These are phyloP conservation scores for Dendrocopos noguchii DNA, from an alignment of 2,113 vertebrate species.

Conservation along the genomic window DNA sequence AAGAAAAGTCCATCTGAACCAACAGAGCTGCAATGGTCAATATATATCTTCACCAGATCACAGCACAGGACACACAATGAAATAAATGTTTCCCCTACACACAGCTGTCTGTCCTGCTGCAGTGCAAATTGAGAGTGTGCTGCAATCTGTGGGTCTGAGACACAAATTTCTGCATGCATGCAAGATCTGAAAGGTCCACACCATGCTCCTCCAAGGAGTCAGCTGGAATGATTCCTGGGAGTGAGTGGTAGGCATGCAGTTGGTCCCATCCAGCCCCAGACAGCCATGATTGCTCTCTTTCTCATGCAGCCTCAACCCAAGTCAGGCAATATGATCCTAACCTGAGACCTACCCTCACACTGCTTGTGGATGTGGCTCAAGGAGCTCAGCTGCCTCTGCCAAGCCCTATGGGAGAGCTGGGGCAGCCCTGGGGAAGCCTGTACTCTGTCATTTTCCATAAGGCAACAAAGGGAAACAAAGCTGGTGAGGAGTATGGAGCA, in stretches of 20 bases:
- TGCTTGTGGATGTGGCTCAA: background rate
- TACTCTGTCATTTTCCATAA: background rate
- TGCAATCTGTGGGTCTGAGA: background rate
- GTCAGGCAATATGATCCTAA: rapidly evolving
- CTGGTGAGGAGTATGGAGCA: no score
- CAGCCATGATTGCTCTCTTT: background rate
- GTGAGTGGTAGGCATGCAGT: rapidly evolving
- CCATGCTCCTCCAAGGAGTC: rapidly evolving
- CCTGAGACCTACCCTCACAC: rapidly evolving
- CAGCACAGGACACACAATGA: background rate
- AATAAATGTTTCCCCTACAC: background rate
- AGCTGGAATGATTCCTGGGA: background rate
- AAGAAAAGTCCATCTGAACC: background rate
- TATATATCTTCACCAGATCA: background rate
- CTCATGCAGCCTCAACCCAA: background rate
- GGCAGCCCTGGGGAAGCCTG: background rate
- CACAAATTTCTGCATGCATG: background rate
- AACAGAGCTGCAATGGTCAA: background rate
- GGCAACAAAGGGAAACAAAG: no score
- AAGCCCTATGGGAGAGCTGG: background rate
- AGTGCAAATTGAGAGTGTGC: background rate
- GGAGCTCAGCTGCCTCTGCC: background rate
- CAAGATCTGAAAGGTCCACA: background rate
- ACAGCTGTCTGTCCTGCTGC: rapidly evolving
- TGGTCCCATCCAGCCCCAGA: background rate